Conservation (phyloP, 1,140 invertebrate species). For the Tetragnatha versicolor region DNA sequence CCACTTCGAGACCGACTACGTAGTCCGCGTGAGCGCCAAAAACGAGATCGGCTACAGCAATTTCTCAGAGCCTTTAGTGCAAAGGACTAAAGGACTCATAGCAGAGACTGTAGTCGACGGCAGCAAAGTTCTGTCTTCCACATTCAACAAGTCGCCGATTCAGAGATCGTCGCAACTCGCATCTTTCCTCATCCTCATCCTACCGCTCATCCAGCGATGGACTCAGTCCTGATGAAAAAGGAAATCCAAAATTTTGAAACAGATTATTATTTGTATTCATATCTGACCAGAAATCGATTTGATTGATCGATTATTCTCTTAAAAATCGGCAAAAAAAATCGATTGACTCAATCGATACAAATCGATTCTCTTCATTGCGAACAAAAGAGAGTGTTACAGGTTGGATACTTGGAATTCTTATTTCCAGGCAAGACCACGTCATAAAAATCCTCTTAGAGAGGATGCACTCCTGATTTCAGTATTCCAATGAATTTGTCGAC, state of each 20-base stretch:
- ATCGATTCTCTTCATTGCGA: too few relatives aligned
- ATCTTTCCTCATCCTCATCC: background rate
- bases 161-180: background rate
- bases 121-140: slow-evolving; percentile 47
- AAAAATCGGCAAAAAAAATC: too few relatives aligned
- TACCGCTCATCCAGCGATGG: background rate
- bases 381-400: too few relatives aligned
- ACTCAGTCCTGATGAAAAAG: slow-evolving; percentile 1
- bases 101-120: slow-evolving; percentile 39
- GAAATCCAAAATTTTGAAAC: background rate
- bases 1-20: slow-evolving; percentile 59
- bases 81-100: slow-evolving; percentile 56
- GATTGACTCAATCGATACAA: too few relatives aligned
- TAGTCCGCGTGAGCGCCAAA: slow-evolving; percentile 57
- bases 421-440: too few relatives aligned
- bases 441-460: too few relatives aligned
- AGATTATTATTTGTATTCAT: too few relatives aligned
- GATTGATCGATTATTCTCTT: too few relatives aligned
- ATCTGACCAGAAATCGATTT: too few relatives aligned
- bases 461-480: too few relatives aligned
- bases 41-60: slow-evolving; percentile 61
- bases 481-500: too few relatives aligned
- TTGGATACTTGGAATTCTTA: too few relatives aligned
- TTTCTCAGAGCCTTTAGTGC: slow-evolving; percentile 53
- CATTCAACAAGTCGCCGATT: slow-evolving; percentile 28